These are phyloP conservation scores for Orius insidiosus DNA, from an alignment of 1,140 invertebrate genomes.

Conservation along the genomic window DNA sequence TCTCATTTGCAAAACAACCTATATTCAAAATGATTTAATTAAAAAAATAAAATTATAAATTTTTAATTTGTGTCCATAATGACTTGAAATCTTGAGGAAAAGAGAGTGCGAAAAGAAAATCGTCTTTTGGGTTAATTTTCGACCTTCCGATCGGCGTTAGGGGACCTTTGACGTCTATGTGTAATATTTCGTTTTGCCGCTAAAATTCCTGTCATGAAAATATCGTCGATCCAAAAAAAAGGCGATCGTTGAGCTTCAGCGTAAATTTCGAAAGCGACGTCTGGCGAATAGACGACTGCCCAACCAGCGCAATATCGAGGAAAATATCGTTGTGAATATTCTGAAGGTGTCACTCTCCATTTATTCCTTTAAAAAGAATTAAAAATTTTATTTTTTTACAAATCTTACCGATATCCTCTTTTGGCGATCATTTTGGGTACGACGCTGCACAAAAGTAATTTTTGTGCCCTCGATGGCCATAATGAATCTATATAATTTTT, in stretches of 20 bases:
- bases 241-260: slow-evolving; percentile 36
- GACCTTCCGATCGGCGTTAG: no score
- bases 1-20: no score
- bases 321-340: slow-evolving; percentile 45
- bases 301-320: slow-evolving; percentile 58
- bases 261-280: slow-evolving; percentile 47
- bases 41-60: no score
- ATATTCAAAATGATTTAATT: no score
- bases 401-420: slow-evolving; percentile 31
- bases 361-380: slow-evolving; percentile 40
- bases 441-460: slow-evolving; percentile 40
- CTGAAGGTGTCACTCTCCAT: slow-evolving; percentile 52
- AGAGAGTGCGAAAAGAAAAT: no score
- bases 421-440: slow-evolving; percentile 24
- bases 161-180: slow-evolving; percentile 1
- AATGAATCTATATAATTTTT: slow-evolving; percentile 39
- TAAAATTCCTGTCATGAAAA: slow-evolving; percentile 57
- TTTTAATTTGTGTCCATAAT: no score
- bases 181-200: slow-evolving; percentile 23
- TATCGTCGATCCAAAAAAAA: slow-evolving; percentile 79
- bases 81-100: no score
- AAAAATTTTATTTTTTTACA: not conserved
- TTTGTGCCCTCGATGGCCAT: slow-evolving; percentile 34
- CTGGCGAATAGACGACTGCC: slow-evolving; percentile 52
- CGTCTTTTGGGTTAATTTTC: no score